Evolutionary conservation across 2,113 vertebrate genomes (phyloP).

Genomic region (Trogon melanurus): DNA sequence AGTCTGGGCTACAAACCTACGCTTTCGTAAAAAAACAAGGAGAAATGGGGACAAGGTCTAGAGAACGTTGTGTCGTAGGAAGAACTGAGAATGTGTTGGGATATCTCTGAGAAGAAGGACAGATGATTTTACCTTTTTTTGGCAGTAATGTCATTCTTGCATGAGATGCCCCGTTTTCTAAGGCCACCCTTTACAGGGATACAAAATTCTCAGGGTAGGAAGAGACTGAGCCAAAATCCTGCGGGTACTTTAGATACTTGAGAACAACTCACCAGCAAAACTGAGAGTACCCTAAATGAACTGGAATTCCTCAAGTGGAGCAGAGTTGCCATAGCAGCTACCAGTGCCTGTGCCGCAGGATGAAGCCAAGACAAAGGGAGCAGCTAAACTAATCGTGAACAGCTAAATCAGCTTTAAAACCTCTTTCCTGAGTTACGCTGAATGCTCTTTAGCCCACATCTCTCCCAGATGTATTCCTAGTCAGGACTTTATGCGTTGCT

Average conservation of each 20-base stretch:
- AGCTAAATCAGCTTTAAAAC: not conserved
- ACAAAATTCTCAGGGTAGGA: not conserved
- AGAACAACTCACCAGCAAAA: slow-evolving; percentile 1
- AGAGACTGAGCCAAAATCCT: not conserved
- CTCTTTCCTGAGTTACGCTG: not conserved
- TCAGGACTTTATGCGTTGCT: not conserved
- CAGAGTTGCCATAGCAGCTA: slow-evolving; percentile 42
- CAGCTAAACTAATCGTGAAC: not conserved
- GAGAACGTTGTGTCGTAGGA: not conserved
- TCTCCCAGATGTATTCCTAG: not conserved
- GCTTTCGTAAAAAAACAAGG: not conserved
- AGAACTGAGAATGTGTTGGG: not conserved
- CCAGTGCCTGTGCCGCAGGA: not conserved
- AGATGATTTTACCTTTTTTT: not conserved
- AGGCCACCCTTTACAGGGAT: not conserved
- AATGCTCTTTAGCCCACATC: not conserved
- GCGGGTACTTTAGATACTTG: not conserved
- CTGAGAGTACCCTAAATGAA: not conserved
- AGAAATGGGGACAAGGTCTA: not conserved
- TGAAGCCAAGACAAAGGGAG: slow-evolving; percentile 20
- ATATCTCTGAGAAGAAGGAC: not conserved
- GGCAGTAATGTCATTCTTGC: not conserved
- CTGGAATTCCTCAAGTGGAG: slow-evolving; percentile 28
- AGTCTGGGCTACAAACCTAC: not conserved
- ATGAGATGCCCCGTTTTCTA: not conserved